Base-by-base conservation (phyloP, 2,797 vertebrate genomes). In the Muscicapa comitata region DNA sequence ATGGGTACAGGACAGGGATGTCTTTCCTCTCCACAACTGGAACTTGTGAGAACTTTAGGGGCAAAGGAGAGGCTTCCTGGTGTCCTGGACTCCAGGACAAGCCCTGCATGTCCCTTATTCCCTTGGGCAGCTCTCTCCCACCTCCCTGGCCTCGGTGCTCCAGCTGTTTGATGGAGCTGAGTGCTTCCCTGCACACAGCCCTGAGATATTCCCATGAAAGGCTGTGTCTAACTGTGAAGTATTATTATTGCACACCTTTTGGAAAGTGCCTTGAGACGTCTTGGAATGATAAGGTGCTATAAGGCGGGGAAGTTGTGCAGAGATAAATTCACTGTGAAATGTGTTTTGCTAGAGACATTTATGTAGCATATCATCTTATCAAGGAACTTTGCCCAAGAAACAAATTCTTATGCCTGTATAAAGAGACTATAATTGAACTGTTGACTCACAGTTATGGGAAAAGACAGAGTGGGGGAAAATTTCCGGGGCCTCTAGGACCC, bases 281-380 rank as follows among this genome's bases (percentile, higher is more conserved):
- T 86, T 66, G 76, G 73, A 86, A 96, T 93, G 97, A 96, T 96
- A 96, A 94, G 94, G 90, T 95, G 93, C 91, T 94, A 33, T 96
- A 95, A 95, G 94, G 94, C 71, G 11, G 96, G 81, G 91, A 96
- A 96, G 94, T 94, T 96, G 96, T 96, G 94, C 91, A 88, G 94
- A 95, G 95, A 97, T 97, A 96, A 96, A 97, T 97, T 93, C 95
- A 86, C 94, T 94, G 91, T 96, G 94, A 95, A 96, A 95, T 94
- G 94, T 94, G 94, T 96, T 96, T 96, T 95, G 93, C 94, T 86
- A 59, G 94, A 96, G 95, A 96, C 93, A 92, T 96, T 97, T 95
- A 93, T 96, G 95, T 95, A 95, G 93, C 91, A 82, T 94, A 96
- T 91, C 95, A 79, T 95, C 93, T 95, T 91, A 95, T 95, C 97